Conservation (phyloP, 2,888 invertebrate genomes). For the Cephus nigrinus region DNA sequence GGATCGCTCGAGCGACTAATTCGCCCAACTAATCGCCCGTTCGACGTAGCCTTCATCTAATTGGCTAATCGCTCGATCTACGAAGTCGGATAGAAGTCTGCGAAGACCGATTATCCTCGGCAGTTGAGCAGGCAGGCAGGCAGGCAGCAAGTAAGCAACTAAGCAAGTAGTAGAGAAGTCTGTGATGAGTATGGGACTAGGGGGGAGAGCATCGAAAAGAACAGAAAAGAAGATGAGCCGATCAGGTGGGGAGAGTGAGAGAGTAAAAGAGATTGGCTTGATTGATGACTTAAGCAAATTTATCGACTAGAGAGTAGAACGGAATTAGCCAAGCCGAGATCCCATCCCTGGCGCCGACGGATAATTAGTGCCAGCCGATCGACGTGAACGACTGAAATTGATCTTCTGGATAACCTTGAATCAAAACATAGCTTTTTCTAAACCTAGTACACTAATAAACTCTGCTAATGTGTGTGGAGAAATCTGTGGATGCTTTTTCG, state of each 20-base stretch:
- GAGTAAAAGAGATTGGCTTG: constrained; percentile 8
- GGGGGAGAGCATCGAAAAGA: background rate
- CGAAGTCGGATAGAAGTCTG: constrained; percentile 11
- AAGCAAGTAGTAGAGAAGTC: background rate
- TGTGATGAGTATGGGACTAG: background rate
- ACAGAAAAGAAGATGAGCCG: background rate
- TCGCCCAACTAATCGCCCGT: background rate
- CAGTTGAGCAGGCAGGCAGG: constrained; percentile 13
- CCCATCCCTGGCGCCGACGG: constrained; percentile 20
- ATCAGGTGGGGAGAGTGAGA: too few species aligned
- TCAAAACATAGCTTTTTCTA: too few species aligned
- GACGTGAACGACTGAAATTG: constrained; percentile 14
- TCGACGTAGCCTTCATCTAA: background rate
- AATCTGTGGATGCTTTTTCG: too few species aligned
- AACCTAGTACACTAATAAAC: too few species aligned
- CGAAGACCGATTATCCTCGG: constrained; percentile 23
- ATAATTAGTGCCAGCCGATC: constrained; percentile 21
- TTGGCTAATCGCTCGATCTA: background rate
- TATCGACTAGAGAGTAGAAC: constrained; percentile 18
- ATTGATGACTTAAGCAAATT: constrained; percentile 24
- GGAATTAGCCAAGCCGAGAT: constrained; percentile 11
- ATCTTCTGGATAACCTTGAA: background rate
- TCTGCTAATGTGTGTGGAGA: too few species aligned
- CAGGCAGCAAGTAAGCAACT: background rate
- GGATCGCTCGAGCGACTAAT: background rate